Evolutionary conservation across 2,888 invertebrate species (phyloP), one percentile per base, ranked within the genome.

Genomic region (Junonia oenone): DNA sequence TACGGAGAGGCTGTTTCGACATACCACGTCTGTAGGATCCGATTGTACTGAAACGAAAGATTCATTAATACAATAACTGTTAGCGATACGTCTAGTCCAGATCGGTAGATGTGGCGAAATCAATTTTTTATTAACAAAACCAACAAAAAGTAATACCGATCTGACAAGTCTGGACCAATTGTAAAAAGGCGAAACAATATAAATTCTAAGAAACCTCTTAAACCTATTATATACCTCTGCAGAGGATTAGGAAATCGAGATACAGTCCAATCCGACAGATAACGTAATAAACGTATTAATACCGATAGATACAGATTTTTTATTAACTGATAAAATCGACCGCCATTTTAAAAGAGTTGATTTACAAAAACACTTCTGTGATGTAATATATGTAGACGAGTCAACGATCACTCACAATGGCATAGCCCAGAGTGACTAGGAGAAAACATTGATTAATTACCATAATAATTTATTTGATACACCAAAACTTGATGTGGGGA

Each of bases 381-480:
- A 70, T 69, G 70, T 70, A 79, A 74, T 78, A 82, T 87, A 86
- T 83, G 65, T 71, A 71, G 68, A 69, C 69, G 68, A 83, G 78
- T 82, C 85, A 78, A 78, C 85, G 84, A 87, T 88, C 88, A 86
- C 80, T 88, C 85, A 88, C 88, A 89, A 87, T 86, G 70, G 81
- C 70, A 69, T 63, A 70, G 77, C 76, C 75, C 73, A 69, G 78
- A 90, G 85, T 90, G 89, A 90, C 88, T 89, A 72, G 88, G 82
- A 89, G 88, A 89, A 89, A 89, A 90, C 89, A 84, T 87, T 90
- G 90, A 90, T 90, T 90, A 90, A 90, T 90, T 89, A 89, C 87
- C 87, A 89, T 88, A 89, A 90, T 90, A 85, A 89, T 90, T 90
- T 90, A 90, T 90, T 89, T 90, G 90, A 87, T 90, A 89, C 88